Conservation (phyloP, 2,888 invertebrate genomes). For the Pandemis corylana region DNA sequence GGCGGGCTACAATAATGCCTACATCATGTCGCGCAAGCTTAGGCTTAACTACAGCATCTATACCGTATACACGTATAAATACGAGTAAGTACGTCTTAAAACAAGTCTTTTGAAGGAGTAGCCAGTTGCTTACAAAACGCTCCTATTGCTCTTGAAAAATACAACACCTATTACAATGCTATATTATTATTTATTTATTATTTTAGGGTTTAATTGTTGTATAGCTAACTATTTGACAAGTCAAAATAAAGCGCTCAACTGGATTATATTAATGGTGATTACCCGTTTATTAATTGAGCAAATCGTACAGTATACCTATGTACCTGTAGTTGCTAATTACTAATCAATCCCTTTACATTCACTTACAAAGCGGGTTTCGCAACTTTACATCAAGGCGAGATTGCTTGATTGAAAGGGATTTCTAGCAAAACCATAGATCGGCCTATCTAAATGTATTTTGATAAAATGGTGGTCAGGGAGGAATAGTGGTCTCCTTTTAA, state of each 20-base stretch:
- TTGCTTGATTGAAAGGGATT: slow-evolving; percentile 1
- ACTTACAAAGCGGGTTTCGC: neutral
- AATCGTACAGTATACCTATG: neutral
- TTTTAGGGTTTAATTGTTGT: neutral
- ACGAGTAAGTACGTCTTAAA: neutral
- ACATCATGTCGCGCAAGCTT: neutral
- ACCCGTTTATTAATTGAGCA: neutral
- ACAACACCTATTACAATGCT: neutral
- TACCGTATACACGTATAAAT: neutral
- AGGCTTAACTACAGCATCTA: neutral
- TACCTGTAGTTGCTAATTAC: neutral
- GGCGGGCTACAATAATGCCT: slow-evolving; percentile 1
- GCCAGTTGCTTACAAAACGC: neutral
- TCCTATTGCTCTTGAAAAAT: neutral
- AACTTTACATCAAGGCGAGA: neutral
- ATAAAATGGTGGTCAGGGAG: slow-evolving; percentile 32
- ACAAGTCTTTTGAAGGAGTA: neutral
- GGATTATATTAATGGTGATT: neutral
- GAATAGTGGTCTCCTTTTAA: slow-evolving; percentile 48
- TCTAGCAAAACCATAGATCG: neutral
- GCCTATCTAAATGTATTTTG: slow-evolving; percentile 32
- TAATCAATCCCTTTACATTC: neutral
- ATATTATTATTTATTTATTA: neutral
- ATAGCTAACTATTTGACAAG: neutral
- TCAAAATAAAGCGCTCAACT: neutral